Base-by-base conservation (phyloP, 2,888 invertebrate species). In the Dynastes grantii region DNA sequence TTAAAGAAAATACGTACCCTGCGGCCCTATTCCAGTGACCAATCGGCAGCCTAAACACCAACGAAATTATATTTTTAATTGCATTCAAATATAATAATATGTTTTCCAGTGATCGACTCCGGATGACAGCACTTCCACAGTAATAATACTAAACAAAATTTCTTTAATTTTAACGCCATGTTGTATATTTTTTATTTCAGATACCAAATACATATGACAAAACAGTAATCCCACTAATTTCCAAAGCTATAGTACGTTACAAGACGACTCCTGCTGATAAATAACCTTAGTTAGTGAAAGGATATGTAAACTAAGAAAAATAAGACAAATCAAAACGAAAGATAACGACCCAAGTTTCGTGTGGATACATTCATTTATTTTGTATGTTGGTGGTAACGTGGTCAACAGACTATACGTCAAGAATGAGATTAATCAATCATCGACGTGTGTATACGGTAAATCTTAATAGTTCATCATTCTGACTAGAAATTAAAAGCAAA, bases 401-500 rank as follows among this genome's bases (percentile, higher is more conserved):
- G 58, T 58, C 37, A 67, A 37, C 49, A 16, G 4, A 68, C 68
- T 51, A 49, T 8, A 73, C 61, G 73, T 27, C 73, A 73, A 45
- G 45, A 73, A 40, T 58, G 61, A 40, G 73, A 73, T 61, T 73
- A 73, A 73, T 73, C 73, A 73, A 73, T 73, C 73, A 73, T 73
- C 61, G 61, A 45, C 58, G 61, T 45, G 73, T 40, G 61, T 61
- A 71, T 71, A 73, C 73, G 40, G 73, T 73, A 61, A 73, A 61
- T 13, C 58, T 73, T 73, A 45, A 61, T 73, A 45, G 55, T 55
- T 53, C 58, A 58, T 73, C 73, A 61, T 73, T 73, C 61, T 27
- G 58, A 73, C 27, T 22, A 22, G 4, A 61, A 61, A 22, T 22
- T 61, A 58, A 73, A 73, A 61, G 45, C 27, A 45, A 73, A 61